A percentile compares a stretch with the other conserved stretches of the same genome.
Conservation (phyloP, 2,113 vertebrate species). For the Octodon degus region DNA sequence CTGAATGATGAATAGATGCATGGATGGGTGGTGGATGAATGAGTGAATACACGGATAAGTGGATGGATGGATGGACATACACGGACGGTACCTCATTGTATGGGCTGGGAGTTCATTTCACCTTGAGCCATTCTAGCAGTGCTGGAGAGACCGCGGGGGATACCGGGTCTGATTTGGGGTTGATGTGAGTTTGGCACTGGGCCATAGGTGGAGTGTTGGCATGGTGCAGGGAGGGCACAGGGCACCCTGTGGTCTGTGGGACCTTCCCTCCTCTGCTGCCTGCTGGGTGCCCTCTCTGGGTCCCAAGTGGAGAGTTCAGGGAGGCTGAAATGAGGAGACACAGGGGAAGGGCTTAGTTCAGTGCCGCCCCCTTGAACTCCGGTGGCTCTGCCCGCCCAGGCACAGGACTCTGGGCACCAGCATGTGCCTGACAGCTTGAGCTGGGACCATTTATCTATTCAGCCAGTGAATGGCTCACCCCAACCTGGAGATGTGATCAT, state of each 20-base stretch:
- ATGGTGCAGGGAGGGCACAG: neutral
- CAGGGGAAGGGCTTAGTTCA: neutral
- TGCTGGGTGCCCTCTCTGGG: neutral
- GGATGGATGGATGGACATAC: neutral
- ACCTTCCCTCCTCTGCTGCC: neutral
- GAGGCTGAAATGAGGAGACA: neutral
- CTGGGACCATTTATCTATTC: neutral
- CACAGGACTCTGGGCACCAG: neutral
- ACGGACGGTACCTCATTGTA: neutral
- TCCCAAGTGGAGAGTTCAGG: rapidly evolving
- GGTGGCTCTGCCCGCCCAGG: neutral
- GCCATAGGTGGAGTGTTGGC: rapidly evolving
- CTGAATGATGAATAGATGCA: neutral
- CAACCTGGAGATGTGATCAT: neutral
- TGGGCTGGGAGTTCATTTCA: neutral
- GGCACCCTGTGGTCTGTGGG: neutral
- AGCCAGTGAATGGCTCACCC: neutral
- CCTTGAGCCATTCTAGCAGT: rapidly evolving
- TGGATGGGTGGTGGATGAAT: neutral
- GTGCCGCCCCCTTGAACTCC: rapidly evolving
- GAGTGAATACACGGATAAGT: no score
- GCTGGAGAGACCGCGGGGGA: neutral
- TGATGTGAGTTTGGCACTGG: no score
- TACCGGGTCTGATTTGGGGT: neutral
- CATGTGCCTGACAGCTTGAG: neutral